phyloP scores from a whole-genome alignment of 1,140 invertebrate species.

The Spodoptera frugiperda region DNA sequence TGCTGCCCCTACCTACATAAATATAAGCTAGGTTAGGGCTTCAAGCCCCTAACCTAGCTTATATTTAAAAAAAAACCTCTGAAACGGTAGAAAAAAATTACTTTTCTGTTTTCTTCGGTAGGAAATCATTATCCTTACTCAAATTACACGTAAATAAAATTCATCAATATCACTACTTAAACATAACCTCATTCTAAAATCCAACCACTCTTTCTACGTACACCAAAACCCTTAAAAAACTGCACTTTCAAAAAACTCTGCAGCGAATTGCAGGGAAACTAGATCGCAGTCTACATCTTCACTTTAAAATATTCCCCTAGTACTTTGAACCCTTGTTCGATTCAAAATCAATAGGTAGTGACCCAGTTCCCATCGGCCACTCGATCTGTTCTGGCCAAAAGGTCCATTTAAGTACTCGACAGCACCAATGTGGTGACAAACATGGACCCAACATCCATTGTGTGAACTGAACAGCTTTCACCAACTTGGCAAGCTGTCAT shows the following conservation, averaged over 20 bases:
- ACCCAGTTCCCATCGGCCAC: slow-evolving; percentile 15
- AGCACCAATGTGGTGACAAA: neutral
- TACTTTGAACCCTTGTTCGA: slow-evolving; percentile 31
- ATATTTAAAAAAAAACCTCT: too few species aligned
- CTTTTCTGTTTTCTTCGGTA: too few species aligned
- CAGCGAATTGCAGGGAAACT: neutral
- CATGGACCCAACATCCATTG: slow-evolving; percentile 3
- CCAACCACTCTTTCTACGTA: neutral
- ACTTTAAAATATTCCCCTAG: slow-evolving; percentile 24
- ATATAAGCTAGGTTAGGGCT: too few species aligned
- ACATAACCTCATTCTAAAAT: too few species aligned
- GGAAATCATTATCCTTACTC: too few species aligned
- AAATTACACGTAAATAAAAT: too few species aligned
- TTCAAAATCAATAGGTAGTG: slow-evolving; percentile 31
- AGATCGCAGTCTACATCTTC: neutral
- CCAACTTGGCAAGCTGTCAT: neutral
- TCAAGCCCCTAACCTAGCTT: too few species aligned
- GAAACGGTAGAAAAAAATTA: too few species aligned
- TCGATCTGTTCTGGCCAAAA: neutral
- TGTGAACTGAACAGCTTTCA: slow-evolving; percentile 4
- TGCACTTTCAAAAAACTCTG: neutral
- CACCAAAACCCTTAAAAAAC: neutral
- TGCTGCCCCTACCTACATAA: too few species aligned
- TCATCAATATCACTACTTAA: too few species aligned
- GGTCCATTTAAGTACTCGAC: slow-evolving; percentile 29